Percentiles rank a stretch among this genome's conserved stretches.
Conservation (phyloP, 2,113 vertebrate species). For the Chaetura pelagica region DNA sequence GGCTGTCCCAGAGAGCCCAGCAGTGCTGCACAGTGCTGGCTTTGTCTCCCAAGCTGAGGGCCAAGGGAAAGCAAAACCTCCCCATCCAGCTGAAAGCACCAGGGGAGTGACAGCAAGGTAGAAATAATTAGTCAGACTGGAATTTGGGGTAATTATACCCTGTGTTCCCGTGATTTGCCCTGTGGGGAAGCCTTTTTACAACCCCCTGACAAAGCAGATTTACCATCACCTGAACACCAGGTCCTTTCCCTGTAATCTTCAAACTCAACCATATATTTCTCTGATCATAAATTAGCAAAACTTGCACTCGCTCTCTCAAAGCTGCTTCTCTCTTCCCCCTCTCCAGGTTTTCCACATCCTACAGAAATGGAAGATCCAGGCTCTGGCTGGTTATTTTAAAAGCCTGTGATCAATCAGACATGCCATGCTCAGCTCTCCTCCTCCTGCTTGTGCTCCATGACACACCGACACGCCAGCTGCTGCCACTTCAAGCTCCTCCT, state of each 20-base stretch:
- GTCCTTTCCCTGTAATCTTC: background rate
- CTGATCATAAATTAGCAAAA: slow-evolving; percentile 58
- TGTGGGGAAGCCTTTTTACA: slow-evolving; percentile 4
- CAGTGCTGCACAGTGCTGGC: background rate
- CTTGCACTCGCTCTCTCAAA: background rate
- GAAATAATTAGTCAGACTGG: background rate
- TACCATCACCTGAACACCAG: background rate
- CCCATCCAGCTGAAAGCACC: background rate
- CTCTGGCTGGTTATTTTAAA: slow-evolving; percentile 13
- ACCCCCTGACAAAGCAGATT: background rate
- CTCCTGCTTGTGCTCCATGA: accelerated
- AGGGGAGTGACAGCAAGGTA: background rate
- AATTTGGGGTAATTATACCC: background rate
- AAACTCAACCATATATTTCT: background rate
- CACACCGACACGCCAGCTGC: accelerated
- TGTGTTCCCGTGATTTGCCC: background rate
- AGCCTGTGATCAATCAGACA: background rate
- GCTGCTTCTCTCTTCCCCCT: slow-evolving; percentile 28
- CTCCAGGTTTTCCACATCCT: slow-evolving; percentile 52
- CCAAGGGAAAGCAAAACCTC: background rate
- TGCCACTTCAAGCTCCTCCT: background rate
- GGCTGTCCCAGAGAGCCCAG: background rate
- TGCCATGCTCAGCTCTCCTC: background rate
- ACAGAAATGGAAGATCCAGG: slow-evolving; percentile 40
- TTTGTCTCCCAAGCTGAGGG: background rate